These are phyloP conservation scores for Hirundo rustica DNA, from an alignment of 2,797 vertebrate genomes.

Conservation along the genomic window DNA sequence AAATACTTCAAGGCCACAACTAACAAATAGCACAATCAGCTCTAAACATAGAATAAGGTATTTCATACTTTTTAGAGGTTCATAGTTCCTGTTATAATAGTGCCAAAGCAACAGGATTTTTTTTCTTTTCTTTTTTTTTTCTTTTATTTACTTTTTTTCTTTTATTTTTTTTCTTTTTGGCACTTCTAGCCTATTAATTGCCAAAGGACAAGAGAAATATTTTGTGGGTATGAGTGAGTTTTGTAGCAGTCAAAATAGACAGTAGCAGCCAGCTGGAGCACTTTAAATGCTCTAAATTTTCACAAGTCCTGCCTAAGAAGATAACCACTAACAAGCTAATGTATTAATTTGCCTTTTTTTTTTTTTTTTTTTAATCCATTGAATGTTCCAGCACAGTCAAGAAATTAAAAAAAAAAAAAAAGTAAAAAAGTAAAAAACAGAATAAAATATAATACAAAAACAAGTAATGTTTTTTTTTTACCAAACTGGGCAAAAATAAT, in stretches of 20 bases:
- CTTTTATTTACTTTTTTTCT: background rate
- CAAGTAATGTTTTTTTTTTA: background rate
- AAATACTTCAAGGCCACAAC: constrained; percentile 62
- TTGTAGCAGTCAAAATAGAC: constrained; percentile 53
- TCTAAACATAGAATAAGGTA: constrained; percentile 36
- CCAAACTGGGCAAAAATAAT: background rate
- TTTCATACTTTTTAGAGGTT: constrained; percentile 41
- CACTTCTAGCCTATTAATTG: constrained; percentile 19
- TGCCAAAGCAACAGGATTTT: constrained; percentile 1
- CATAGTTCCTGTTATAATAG: constrained; percentile 11
- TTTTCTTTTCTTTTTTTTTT: background rate
- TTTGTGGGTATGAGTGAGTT: constrained; percentile 44
- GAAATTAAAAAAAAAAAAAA: background rate
- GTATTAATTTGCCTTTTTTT: background rate
- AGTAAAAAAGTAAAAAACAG: background rate
- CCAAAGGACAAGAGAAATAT: constrained; percentile 57
- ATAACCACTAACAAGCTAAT: constrained; percentile 27
- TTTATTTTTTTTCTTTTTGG: background rate
- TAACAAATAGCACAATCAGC: constrained; percentile 29
- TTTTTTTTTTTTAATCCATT: background rate
- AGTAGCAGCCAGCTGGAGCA: constrained; percentile 56
- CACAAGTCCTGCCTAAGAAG: constrained; percentile 37
- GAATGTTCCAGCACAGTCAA: background rate
- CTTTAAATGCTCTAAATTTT: constrained; percentile 58
- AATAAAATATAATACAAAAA: background rate